Evolutionary conservation across 2,113 vertebrate genomes (phyloP), one percentile per base, ranked within the genome.

Genomic region (Scartelaos histophorus): DNA sequence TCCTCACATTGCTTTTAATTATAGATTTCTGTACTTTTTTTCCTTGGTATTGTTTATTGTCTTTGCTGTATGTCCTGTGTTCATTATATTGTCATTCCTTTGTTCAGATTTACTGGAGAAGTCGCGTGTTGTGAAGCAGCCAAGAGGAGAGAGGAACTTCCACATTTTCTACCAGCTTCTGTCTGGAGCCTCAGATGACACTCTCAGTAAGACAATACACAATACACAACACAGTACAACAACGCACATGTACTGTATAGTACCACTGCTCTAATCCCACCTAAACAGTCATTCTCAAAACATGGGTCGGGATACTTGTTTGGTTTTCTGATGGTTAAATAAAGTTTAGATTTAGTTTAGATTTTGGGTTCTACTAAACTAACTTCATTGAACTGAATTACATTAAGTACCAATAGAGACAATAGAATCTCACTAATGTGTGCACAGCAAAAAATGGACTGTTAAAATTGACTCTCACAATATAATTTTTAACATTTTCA

Each of bases 131-230:
- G 97, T 98, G 35, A 99, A 98, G 79, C 98, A 99, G 88, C 96
- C 97, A 5, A 91, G 96, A 85, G 96, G 95, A n/a, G 98, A 99
- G 93, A 95, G 97, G 87, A 99, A 99, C 88, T 99, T 99, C 88
- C 98, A 99, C 72, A 74, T 99, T 88, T 99, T 99, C 89, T 99
- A 99, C 87, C 98, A 99, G 90, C 95, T 99, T 70, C 78, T 99
- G 78, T 98, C 97, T 19, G 98, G 98, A 66, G 96, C 95, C 58
- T 96, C 98, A 0, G 95, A 99, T 65, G 96, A 97, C 73, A 93
- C 96, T 16, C 96, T 99, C 68, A 92, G 98, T 99, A 92, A 95
- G 97, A 22, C n/a, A 2, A 47, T 13, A 7, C n/a, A n/a, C n/a
- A n/a, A n/a, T n/a, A n/a, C n/a, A n/a, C 38, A 71, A 68, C 21